Evolutionary conservation across 2,797 vertebrate species (phyloP).

Genomic region (Poeciliopsis paucimaculata): DNA sequence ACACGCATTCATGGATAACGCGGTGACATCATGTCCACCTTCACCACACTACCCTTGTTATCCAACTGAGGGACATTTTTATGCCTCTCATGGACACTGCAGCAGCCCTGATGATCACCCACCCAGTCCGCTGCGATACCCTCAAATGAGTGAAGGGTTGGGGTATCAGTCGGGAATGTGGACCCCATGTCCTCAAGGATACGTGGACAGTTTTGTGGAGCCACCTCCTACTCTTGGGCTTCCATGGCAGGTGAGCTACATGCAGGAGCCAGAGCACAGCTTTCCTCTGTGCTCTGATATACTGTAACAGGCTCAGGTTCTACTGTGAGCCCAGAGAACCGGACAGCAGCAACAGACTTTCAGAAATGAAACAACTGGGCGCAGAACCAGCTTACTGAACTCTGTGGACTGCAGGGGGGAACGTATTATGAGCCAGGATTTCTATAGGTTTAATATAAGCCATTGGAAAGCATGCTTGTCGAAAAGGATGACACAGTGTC

Average conservation of each 20-base stretch:
- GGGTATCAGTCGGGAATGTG: constrained; percentile 70
- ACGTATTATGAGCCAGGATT: constrained; percentile 21
- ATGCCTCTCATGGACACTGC: constrained; percentile 68
- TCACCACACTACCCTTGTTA: constrained; percentile 82
- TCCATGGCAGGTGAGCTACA: constrained; percentile 83
- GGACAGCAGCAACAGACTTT: constrained; percentile 24
- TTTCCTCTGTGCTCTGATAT: constrained; percentile 72
- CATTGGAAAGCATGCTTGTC: not conserved
- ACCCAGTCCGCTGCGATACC: constrained; percentile 69
- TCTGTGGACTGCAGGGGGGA: constrained; percentile 31
- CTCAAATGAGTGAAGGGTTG: constrained; percentile 63
- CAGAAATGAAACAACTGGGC: constrained; percentile 29
- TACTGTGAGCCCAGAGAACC: constrained; percentile 35
- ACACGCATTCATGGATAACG: constrained; percentile 70
- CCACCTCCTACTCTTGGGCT: constrained; percentile 63
- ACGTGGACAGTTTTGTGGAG: constrained; percentile 69
- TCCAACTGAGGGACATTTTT: constrained; percentile 72
- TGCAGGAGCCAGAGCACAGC: constrained; percentile 80
- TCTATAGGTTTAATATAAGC: constrained; percentile 25
- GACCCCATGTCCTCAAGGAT: constrained; percentile 76
- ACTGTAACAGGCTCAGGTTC: constrained; percentile 31
- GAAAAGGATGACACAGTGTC: not conserved
- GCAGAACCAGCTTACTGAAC: constrained; percentile 2
- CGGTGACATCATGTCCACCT: constrained; percentile 68
- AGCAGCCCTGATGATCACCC: constrained; percentile 62